A percentile compares a stretch with the other conserved stretches of the same genome.
phyloP scores from a whole-genome alignment of 2,888 invertebrate species.

The Reticulitermes lucifugus region DNA sequence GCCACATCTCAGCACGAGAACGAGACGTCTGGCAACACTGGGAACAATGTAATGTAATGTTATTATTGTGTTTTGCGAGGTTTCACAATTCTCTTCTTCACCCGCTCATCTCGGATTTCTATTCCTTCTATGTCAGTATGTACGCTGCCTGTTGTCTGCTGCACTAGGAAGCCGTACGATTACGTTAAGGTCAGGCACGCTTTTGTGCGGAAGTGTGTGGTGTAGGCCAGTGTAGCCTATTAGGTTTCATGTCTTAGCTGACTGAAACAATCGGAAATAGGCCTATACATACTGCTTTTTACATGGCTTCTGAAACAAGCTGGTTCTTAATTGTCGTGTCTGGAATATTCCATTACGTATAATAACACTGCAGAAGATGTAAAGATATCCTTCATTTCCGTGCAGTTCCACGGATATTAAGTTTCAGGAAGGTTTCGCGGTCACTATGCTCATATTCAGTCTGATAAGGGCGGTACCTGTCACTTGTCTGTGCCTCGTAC shows the following conservation, averaged over 20 bases:
- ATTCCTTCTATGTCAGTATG: background rate
- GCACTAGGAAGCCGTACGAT: background rate
- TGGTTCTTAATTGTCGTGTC: background rate
- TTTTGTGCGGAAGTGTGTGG: conserved; percentile 7
- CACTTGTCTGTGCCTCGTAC: too few species aligned
- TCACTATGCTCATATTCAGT: background rate
- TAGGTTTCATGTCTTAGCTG: conserved; percentile 6
- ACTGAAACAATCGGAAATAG: conserved; percentile 15
- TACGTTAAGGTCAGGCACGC: background rate
- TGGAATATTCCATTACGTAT: conserved; percentile 14
- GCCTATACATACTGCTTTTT: background rate
- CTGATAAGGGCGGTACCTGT: too few species aligned
- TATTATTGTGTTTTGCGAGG: conserved; percentile 18
- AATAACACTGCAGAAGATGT: background rate
- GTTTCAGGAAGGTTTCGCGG: background rate
- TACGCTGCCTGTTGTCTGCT: background rate
- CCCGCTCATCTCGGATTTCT: conserved; percentile 15
- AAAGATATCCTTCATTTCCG: background rate
- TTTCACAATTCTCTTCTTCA: conserved; percentile 18
- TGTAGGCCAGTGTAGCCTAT: background rate
- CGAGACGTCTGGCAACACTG: background rate
- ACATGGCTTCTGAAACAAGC: conserved; percentile 16
- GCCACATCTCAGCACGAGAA: too few species aligned
- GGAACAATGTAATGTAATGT: background rate
- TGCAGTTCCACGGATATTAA: background rate